phyloP scores from a whole-genome alignment of 23 tunicate genomes.

The Trididemnum clinides region DNA sequence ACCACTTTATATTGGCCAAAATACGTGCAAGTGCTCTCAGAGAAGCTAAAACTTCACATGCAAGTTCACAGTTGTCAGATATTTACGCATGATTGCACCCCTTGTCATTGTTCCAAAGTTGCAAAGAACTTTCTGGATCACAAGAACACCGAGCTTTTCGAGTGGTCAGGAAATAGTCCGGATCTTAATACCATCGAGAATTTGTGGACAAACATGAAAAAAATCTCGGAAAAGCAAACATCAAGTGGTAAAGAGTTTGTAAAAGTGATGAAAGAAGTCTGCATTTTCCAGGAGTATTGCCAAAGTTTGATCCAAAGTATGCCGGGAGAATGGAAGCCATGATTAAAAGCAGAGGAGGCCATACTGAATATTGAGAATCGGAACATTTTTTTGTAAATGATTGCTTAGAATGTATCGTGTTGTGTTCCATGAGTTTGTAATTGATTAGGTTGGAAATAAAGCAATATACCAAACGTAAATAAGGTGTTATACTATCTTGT shows the following conservation, averaged over 20 bases:
- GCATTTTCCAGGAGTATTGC: background rate
- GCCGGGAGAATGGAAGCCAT: constrained; percentile 5
- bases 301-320: constrained; percentile 20
- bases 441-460: too few relatives aligned
- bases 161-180: constrained; percentile 35
- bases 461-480: too few relatives aligned
- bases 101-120: constrained; percentile 21
- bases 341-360: constrained; percentile 16
- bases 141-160: constrained; percentile 13
- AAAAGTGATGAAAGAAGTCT: constrained; percentile 35
- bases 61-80: background rate
- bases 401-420: too few relatives aligned
- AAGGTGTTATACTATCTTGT: too few relatives aligned
- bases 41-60: constrained; percentile 23
- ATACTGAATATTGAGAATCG: background rate
- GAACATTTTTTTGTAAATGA: too few relatives aligned
- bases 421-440: too few relatives aligned
- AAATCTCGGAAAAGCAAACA: constrained; percentile 36
- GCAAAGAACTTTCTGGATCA: background rate
- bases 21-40: background rate
- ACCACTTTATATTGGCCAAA: constrained; percentile 11
- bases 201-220: constrained; percentile 30
- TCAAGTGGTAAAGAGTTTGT: constrained; percentile 14
- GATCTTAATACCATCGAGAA: constrained; percentile 32
- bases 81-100: constrained; percentile 20